Percentiles rank a stretch among this genome's conserved stretches.
Evolutionary conservation across 2,113 vertebrate species (phyloP).

Genomic region (Tiliqua scincoides): DNA sequence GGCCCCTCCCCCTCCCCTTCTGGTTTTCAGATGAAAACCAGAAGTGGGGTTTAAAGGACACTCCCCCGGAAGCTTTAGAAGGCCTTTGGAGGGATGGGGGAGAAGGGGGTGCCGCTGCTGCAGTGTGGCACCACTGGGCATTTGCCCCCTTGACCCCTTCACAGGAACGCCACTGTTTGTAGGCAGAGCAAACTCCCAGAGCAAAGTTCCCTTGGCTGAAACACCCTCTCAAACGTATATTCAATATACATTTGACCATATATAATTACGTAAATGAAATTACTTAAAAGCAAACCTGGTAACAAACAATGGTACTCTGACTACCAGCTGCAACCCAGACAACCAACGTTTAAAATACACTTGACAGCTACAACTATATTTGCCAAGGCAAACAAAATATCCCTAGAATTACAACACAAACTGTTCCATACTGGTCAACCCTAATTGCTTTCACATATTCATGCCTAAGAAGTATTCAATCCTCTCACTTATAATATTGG

Average conservation of each 20-base stretch:
- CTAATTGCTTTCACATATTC: not conserved
- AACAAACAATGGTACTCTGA: not conserved
- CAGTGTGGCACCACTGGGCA: too few species aligned
- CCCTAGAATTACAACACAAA: not conserved
- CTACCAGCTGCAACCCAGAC: not conserved
- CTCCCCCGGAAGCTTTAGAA: too few species aligned
- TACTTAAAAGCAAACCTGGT: not conserved
- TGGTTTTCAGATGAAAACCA: too few species aligned
- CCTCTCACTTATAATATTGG: not conserved
- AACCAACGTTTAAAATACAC: not conserved
- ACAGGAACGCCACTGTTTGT: too few species aligned
- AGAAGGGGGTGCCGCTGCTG: too few species aligned
- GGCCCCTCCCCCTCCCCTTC: too few species aligned
- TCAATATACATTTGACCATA: too few species aligned
- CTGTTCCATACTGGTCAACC: not conserved
- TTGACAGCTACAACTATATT: not conserved
- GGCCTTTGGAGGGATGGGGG: too few species aligned
- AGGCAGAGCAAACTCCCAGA: not conserved
- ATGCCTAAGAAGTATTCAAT: not conserved
- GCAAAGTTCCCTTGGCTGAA: not conserved
- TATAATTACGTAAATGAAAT: not conserved
- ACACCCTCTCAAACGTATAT: not conserved
- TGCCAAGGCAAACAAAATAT: not conserved
- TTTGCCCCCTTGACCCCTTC: too few species aligned
- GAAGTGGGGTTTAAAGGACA: too few species aligned